Evolutionary conservation across 2,888 invertebrate species (phyloP), one percentile per base, ranked within the genome.

Genomic region (Cepaea hortensis): DNA sequence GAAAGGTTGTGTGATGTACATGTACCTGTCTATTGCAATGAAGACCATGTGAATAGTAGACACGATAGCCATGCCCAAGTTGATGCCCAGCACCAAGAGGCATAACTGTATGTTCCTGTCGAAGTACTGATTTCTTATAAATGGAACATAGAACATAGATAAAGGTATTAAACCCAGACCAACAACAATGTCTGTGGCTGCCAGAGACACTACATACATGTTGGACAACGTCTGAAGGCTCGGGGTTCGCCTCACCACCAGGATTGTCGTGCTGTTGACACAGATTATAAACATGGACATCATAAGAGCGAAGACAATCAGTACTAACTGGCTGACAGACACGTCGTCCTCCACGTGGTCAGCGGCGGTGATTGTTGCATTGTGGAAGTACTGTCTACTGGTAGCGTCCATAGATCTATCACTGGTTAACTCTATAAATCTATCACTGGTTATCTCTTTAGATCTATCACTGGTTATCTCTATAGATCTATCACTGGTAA

Each of bases 211-310:
- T 15, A 80, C 61, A 61, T 77, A 84, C 15, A 80, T 55, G 48
- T 87, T 77, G 50, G 86, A 79, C 11, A 62, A n/a, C 5, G 86
- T 84, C 20, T 68, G 86, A 3, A 87, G 80, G 68, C 62, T 48
- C 20, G 62, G 73, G n/a, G 81, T 80, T n/a, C 46, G 72, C n/a
- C 23, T 61, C 23, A 87, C 48, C 18, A 77, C 68, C 50, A 87
- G 9, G 55, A 81, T 80, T 48, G 81, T 84, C 3, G 84, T 23
- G 35, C 50, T 80, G 87, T 81, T 84, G 68, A 79, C 80, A 15
- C 20, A 75, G 84, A 84, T 48, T 83, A 87, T 84, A 46, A 83
- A 61, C 3, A 46, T n/a, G 46, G 73, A 75, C n/a, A 87, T 11
- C 3, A 75, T 5, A 3, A 76, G 23, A 50, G 80, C 55, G 50